phyloP scores from a whole-genome alignment of 2,113 vertebrate species.

The Aythya baeri region DNA sequence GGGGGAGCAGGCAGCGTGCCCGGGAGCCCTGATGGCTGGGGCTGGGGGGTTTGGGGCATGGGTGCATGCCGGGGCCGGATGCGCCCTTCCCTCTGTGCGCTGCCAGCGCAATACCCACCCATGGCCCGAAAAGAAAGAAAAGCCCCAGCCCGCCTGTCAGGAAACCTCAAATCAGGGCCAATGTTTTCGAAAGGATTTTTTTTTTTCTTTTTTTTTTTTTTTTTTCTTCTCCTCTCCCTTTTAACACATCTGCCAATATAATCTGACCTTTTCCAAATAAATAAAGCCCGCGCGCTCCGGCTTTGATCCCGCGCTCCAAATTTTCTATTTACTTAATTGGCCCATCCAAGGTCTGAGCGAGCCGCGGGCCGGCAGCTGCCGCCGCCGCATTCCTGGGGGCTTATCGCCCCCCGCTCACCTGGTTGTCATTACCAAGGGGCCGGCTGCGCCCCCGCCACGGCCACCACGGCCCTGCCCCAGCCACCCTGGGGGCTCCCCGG shows the following conservation, averaged over 20 bases:
- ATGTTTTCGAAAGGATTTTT: slow-evolving; percentile 64
- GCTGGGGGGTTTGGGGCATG: background rate
- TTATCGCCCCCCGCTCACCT: slow-evolving; percentile 43
- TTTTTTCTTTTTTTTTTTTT: slow-evolving; percentile 27
- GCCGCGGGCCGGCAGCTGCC: slow-evolving; percentile 6
- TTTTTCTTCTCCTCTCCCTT: slow-evolving; percentile 16
- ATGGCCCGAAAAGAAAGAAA: slow-evolving; percentile 2
- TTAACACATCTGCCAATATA: slow-evolving; percentile 75
- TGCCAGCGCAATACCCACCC: slow-evolving; percentile 4
- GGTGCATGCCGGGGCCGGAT: background rate
- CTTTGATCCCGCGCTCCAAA: slow-evolving; percentile 64
- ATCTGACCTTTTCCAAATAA: slow-evolving; percentile 73
- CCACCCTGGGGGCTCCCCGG: background rate
- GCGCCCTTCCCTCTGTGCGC: fast-evolving
- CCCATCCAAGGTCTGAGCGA: slow-evolving; percentile 47
- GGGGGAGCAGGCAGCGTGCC: background rate
- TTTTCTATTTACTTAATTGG: slow-evolving; percentile 70
- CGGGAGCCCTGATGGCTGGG: too few relatives aligned
- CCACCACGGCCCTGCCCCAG: background rate
- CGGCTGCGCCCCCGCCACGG: fast-evolving
- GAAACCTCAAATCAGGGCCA: slow-evolving; percentile 73
- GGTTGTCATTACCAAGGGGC: slow-evolving; percentile 24
- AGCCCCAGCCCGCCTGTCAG: slow-evolving; percentile 8
- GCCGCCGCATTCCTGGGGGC: slow-evolving; percentile 45
- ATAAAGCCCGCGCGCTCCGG: slow-evolving; percentile 1